Base-by-base conservation (phyloP, 2,888 invertebrate species). In the Conops quadrifasciatus region DNA sequence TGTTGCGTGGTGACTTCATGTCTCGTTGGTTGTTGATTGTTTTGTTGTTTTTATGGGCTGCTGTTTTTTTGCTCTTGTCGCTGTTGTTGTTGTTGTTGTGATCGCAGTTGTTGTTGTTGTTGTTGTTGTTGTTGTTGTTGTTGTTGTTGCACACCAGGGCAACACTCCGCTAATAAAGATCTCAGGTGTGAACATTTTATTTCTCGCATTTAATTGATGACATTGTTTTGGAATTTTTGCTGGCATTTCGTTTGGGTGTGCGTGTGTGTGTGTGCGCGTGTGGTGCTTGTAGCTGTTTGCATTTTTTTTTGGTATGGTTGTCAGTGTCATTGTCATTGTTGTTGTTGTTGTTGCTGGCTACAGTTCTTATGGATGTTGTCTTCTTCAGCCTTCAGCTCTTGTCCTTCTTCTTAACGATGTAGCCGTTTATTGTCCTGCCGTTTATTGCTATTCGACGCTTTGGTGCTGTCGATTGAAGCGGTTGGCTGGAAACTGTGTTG, bases 201-300 rank as follows among this genome's bases (percentile, higher is more conserved):
- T 77, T 77, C 74, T 78, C 76, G 77, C 78, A 76, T 82, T 83
- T 85, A 84, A 85, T 84, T 85, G 84, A 85, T 83, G 84, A 83
- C 85, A 84, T 83, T 81, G 83, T 80, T 78, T 79, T 80, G 83
- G 82, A 84, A 85, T 84, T 84, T 82, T 80, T 78, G 80, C 78
- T 80, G 83, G 80, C 79, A 83, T 83, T 82, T 80, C 73, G 63
- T 62, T 76, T n/a, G n/a, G n/a, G 78, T 76, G 69, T 75, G 78
- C 75, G n/a, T n/a, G n/a, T n/a, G n/a, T n/a, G n/a, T n/a, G 79
- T 78, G 80, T 78, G 75, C 80, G 78, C 79, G 80, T 76, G 78
- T 79, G 26, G 36, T 24, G 15, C 43, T 53, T 62, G 71, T 60
- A 53, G 67, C 53, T 71, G 56, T 36, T 36, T 36, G 47, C 51